Conservation (phyloP, 2,797 vertebrate genomes). For the Pipistrellus kuhlii region DNA sequence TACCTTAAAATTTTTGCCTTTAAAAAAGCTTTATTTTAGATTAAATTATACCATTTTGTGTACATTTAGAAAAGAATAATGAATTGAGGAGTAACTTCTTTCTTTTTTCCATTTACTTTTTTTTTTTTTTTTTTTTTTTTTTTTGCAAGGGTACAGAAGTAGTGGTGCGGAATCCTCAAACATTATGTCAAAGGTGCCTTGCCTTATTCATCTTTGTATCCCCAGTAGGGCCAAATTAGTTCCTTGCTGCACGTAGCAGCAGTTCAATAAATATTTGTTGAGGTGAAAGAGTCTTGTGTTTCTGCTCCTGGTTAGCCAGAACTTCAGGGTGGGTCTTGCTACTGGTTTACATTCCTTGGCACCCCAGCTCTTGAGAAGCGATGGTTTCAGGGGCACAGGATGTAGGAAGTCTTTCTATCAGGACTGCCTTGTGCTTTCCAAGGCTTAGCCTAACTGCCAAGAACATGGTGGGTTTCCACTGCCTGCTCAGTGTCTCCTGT, state of each 20-base stretch:
- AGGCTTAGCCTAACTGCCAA: neutral
- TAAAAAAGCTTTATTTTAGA: slow-evolving; percentile 51
- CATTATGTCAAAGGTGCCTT: neutral
- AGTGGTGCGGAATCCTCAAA: neutral
- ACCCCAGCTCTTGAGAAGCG: slow-evolving; percentile 25
- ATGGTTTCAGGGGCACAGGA: slow-evolving; percentile 10
- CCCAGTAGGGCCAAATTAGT: neutral
- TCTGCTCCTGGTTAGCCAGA: slow-evolving; percentile 30
- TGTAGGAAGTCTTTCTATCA: slow-evolving; percentile 31
- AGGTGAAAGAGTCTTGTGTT: slow-evolving; percentile 79
- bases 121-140: neutral
- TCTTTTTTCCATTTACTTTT: neutral
- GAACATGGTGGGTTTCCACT: neutral
- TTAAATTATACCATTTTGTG: neutral
- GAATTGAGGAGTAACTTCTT: neutral
- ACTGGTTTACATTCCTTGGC: slow-evolving; percentile 67
- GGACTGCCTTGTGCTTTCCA: neutral
- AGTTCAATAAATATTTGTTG: slow-evolving; percentile 56
- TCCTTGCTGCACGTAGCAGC: slow-evolving; percentile 65
- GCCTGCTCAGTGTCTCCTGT: neutral
- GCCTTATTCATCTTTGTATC: slow-evolving; percentile 30
- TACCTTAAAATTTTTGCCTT: neutral
- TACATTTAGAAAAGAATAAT: neutral
- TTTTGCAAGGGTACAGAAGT: too few species aligned
- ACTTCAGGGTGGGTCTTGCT: slow-evolving; percentile 56